These are phyloP conservation scores for Ophioninae sp. DNA, from an alignment of 2,888 invertebrate genomes.

Conservation along the genomic window DNA sequence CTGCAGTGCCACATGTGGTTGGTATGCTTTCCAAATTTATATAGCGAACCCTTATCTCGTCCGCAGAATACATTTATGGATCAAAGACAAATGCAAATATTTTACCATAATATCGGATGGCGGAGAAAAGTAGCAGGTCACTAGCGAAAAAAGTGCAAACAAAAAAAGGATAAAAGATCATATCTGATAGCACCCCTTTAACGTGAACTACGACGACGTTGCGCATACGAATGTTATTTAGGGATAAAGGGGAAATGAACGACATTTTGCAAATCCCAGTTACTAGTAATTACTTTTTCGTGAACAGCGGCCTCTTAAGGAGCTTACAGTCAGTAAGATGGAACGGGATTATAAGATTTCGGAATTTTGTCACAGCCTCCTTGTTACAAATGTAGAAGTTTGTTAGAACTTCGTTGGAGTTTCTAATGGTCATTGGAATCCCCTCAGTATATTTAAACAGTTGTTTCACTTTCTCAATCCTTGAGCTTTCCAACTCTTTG, in stretches of 20 bases:
- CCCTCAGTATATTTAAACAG: constrained; percentile 8
- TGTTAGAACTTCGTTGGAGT: constrained; percentile 14
- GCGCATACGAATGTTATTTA: constrained; percentile 4
- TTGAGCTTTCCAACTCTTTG: constrained; percentile 17
- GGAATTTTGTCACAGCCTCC: constrained; percentile 52
- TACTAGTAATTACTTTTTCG: constrained; percentile 71
- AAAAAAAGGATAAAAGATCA: constrained; percentile 23
- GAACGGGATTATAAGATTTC: constrained; percentile 62
- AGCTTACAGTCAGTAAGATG: constrained; percentile 67
- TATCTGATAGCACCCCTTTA: constrained; percentile 25
- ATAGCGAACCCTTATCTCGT: constrained; percentile 52
- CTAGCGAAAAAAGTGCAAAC: constrained; percentile 27
- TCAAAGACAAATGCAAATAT: constrained; percentile 53
- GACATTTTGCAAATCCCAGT: constrained; percentile 68
- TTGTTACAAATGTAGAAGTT: constrained; percentile 31
- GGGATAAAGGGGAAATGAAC: constrained; percentile 23
- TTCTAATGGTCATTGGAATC: constrained; percentile 15
- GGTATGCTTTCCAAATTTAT: constrained; percentile 42
- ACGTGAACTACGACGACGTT: constrained; percentile 23
- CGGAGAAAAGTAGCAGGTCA: constrained; percentile 13
- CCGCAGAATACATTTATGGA: constrained; percentile 45
- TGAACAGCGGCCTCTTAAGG: constrained; percentile 69
- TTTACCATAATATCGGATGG: constrained; percentile 38
- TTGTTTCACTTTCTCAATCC: constrained; percentile 1
- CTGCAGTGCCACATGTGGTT: not conserved